Base-by-base conservation (phyloP, 2,113 vertebrate genomes). In the Pseudorasbora parva region DNA sequence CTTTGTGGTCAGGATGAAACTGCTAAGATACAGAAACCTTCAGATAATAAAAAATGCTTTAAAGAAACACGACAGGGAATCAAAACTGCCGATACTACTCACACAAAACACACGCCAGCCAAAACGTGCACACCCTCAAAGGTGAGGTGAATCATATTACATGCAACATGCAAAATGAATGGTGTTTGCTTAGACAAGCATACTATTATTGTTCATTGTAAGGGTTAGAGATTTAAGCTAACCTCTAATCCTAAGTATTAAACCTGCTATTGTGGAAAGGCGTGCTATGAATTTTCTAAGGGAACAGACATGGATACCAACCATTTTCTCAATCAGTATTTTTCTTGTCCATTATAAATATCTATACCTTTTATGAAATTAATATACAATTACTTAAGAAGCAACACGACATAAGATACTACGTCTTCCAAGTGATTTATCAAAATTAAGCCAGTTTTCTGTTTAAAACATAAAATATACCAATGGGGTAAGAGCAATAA, bases 121-220 rank as follows among this genome's bases (percentile, higher is more conserved):
- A 49, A 23, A 69, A 56, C 11, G 1, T 19, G 3, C 30, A 60
- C 59, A 30, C 59, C 82, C 8, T 54, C 69, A 54, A 76, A 74
- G 76, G 86, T 87, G 78, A 57, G 81, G 37, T 59, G 27, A 33
- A 78, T 4, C n/a, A 6, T 68, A 21, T 68, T 66, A 47, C 10
- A 23, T 80, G 47, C 17, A 59, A 19, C 62, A 27, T 27, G 8
- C 66, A 47, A 72, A 69, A 72, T 54, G 0, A 51, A 75, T 54
- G 27, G 27, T 11, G 19, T 27, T 75, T 19, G 47, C 17, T 19
- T 47, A 17, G 10, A 19, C 66, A 69, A n/a, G 41, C n/a, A 15
- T 47, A 23, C n/a, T 47, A 23, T 66, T 37, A 17, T 69, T 41
- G 30, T 68, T 41, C 12, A 15, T 17, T 30, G 25, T 62, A 62